phyloP scores from a whole-genome alignment of 1,140 invertebrate genomes.

The Patella vulgata region DNA sequence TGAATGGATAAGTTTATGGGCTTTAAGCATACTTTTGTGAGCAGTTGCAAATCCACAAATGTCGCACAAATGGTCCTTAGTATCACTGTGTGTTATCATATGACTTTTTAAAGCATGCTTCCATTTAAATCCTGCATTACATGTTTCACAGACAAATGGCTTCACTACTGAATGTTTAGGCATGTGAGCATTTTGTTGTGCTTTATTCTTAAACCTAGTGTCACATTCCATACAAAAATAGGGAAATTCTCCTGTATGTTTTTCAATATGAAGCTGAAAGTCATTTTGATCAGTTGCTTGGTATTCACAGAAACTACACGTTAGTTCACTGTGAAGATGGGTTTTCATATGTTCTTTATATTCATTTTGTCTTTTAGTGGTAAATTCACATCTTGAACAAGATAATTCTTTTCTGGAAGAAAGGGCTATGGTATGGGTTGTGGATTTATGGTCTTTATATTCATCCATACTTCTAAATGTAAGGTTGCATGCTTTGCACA shows the following conservation, averaged over 20 bases:
- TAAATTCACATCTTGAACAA: conserved; percentile 51
- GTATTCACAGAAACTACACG: conserved; percentile 69
- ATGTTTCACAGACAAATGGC: conserved; percentile 72
- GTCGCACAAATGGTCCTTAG: conserved; percentile 71
- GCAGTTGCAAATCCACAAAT: conserved; percentile 72
- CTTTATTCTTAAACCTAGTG: conserved; percentile 69
- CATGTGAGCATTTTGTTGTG: conserved; percentile 69
- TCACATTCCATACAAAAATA: conserved; percentile 71
- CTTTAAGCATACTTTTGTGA: conserved; percentile 72
- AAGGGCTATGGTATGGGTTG: neutral
- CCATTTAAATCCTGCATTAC: conserved; percentile 73
- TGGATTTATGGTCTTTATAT: conserved; percentile 17
- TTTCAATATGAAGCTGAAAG: conserved; percentile 67
- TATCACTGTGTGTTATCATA: conserved; percentile 69
- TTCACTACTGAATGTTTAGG: conserved; percentile 70
- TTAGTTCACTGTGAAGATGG: conserved; percentile 67
- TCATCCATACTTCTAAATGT: conserved; percentile 17
- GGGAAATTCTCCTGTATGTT: conserved; percentile 68
- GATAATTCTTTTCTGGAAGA: conserved; percentile 23
- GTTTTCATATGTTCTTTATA: conserved; percentile 61
- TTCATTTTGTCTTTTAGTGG: conserved; percentile 43
- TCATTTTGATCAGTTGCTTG: conserved; percentile 65
- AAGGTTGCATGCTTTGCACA: conserved; percentile 48
- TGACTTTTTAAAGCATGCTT: conserved; percentile 71
- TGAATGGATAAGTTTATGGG: conserved; percentile 71